Evolutionary conservation across 2,888 invertebrate species (phyloP).

Genomic region (Eurytoma adleriae): DNA sequence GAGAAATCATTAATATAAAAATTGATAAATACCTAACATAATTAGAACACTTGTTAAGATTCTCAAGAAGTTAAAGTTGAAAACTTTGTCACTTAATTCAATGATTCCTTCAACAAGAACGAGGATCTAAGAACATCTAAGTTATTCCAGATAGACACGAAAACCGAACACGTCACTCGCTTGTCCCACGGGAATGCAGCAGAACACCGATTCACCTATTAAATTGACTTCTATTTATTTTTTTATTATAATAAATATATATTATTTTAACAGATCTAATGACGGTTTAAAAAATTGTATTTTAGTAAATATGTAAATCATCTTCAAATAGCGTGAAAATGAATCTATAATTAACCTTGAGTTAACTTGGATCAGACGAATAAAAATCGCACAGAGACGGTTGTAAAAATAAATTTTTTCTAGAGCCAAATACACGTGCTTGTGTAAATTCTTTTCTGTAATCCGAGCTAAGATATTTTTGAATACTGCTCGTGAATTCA

Average conservation of each 20-base stretch:
- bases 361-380: neutral
- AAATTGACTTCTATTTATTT: constrained; percentile 21
- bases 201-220: constrained; percentile 44
- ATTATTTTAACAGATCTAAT: neutral
- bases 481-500: neutral
- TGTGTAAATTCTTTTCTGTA: neutral
- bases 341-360: neutral
- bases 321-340: neutral
- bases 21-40: constrained; percentile 5
- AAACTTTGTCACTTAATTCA: constrained; percentile 42
- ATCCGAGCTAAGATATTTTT: constrained; percentile 13
- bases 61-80: constrained; percentile 3
- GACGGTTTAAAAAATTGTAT: neutral
- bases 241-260: neutral
- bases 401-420: constrained; percentile 32
- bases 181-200: constrained; percentile 15
- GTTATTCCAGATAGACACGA: constrained; percentile 41
- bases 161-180: constrained; percentile 26
- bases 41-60: constrained; percentile 2
- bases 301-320: neutral
- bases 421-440: neutral
- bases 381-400: neutral
- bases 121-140: constrained; percentile 26
- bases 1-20: neutral
- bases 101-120: constrained; percentile 46